Percentiles rank a stretch among this genome's conserved stretches.
Evolutionary conservation across 2,113 vertebrate genomes (phyloP).

Genomic region (Xenopus laevis): DNA sequence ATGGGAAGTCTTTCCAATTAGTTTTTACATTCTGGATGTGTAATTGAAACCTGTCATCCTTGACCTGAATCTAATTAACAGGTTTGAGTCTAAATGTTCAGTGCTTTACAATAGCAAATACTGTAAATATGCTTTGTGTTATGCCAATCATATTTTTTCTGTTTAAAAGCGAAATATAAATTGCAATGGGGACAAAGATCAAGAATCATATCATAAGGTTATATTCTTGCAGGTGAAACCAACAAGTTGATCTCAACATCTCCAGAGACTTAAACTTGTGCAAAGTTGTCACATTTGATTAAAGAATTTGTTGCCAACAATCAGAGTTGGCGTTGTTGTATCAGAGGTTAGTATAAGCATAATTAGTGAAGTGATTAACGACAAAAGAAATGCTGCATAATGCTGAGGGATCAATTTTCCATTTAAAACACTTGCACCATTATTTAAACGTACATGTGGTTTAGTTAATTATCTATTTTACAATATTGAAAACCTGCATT

Average conservation of each 20-base stretch:
- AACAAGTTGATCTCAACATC: constrained; percentile 52
- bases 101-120: constrained; percentile 37
- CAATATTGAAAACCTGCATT: constrained; percentile 47
- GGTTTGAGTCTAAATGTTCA: constrained; percentile 35
- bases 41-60: constrained; percentile 48
- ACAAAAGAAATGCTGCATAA: constrained; percentile 47
- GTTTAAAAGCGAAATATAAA: constrained; percentile 6
- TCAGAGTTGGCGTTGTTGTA: constrained; percentile 62
- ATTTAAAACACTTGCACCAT: constrained; percentile 54
- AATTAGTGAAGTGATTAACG: constrained; percentile 58
- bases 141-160: constrained; percentile 17
- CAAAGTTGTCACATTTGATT: constrained; percentile 64
- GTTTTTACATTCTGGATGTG: constrained; percentile 46
- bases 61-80: constrained; percentile 48
- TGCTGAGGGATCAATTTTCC: constrained; percentile 54
- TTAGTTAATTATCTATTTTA: constrained; percentile 56
- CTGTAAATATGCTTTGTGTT: constrained; percentile 25
- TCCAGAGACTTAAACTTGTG: constrained; percentile 52
- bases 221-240: constrained; percentile 32
- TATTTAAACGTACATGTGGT: constrained; percentile 54
- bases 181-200: constrained; percentile 33
- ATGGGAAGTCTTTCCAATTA: constrained; percentile 47
- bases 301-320: constrained; percentile 57
- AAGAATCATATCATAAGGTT: constrained; percentile 37
- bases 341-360: constrained; percentile 59